These are phyloP conservation scores for Stenotaenia linearis DNA, from an alignment of 2,888 invertebrate species.

Conservation along the genomic window DNA sequence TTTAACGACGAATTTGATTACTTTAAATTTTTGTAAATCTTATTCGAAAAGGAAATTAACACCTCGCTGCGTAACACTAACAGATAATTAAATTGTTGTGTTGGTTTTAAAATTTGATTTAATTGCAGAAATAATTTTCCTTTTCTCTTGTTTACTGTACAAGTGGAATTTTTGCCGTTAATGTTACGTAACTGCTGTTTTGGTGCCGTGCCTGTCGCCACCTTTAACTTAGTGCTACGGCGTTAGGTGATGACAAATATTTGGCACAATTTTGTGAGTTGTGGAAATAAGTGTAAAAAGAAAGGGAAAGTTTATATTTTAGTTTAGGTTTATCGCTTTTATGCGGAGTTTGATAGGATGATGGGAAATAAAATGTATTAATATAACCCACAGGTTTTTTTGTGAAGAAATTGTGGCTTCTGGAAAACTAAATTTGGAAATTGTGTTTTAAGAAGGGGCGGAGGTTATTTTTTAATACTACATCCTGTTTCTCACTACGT, in stretches of 20 bases:
- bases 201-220: conserved; percentile 43
- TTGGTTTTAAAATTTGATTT: background rate
- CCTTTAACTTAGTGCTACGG: conserved; percentile 31
- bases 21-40: too few relatives aligned
- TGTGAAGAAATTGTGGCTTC: background rate
- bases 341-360: background rate
- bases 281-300: too few relatives aligned
- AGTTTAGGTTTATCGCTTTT: background rate
- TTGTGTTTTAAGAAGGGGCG: background rate
- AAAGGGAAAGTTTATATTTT: background rate
- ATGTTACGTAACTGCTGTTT: conserved; percentile 37
- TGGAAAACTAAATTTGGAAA: background rate
- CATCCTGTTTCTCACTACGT: background rate
- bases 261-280: background rate
- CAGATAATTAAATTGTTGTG: background rate
- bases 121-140: background rate
- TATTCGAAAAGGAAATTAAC: too few relatives aligned
- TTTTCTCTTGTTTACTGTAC: background rate
- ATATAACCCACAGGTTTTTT: background rate
- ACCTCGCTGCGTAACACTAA: background rate
- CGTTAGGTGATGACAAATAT: background rate
- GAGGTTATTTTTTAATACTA: background rate
- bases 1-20: too few relatives aligned
- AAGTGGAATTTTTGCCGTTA: background rate
- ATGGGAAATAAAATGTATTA: background rate